Conservation (phyloP, 2,113 vertebrate genomes). For the Nyctibius bracteatus region DNA sequence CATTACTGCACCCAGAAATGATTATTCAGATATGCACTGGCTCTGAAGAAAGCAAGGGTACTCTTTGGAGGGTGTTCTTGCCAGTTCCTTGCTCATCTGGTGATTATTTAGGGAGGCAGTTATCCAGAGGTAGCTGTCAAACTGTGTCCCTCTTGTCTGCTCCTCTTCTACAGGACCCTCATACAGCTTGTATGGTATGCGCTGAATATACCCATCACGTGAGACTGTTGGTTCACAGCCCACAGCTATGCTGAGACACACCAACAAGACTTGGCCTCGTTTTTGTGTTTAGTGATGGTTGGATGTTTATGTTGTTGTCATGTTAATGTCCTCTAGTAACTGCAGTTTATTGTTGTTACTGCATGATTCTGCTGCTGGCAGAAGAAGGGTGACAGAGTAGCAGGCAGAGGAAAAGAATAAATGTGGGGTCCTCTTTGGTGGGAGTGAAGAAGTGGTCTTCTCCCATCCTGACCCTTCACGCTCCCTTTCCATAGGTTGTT, state of each 20-base stretch:
- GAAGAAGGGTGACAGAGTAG: background rate
- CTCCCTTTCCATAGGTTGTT: background rate
- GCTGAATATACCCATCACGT: background rate
- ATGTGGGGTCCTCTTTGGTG: background rate
- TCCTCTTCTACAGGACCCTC: background rate
- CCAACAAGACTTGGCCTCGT: background rate
- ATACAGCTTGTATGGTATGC: background rate
- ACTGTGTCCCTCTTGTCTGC: background rate
- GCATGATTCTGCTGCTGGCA: background rate
- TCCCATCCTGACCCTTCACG: background rate
- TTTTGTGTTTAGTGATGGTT: background rate
- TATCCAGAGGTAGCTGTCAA: background rate
- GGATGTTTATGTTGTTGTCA: background rate
- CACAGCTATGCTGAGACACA: background rate
- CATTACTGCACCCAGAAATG: background rate
- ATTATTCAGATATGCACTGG: background rate
- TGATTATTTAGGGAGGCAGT: background rate
- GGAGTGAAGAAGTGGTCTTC: background rate
- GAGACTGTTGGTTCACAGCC: background rate
- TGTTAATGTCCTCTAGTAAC: background rate
- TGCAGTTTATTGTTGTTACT: background rate
- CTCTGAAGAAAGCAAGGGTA: background rate
- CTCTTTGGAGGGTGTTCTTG: background rate
- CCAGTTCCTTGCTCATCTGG: background rate
- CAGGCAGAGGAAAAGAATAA: background rate